Evolutionary conservation across 2,113 vertebrate genomes (phyloP).

Genomic region (Gorsachius goisagi): DNA sequence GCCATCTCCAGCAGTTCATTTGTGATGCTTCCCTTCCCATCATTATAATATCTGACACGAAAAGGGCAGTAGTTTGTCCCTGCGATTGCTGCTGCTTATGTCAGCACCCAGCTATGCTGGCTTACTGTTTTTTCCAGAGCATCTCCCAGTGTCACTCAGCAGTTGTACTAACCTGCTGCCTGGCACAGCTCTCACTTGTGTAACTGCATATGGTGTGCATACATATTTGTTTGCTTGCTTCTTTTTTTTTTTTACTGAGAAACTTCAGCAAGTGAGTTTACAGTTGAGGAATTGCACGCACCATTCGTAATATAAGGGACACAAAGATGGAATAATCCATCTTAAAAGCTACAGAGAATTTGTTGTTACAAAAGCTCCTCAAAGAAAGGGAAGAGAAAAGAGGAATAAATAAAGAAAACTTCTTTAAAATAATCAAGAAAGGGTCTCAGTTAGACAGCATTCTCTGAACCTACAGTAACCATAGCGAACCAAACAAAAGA

Average conservation of each 20-base stretch:
- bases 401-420: constrained; percentile 29
- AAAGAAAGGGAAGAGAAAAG: not conserved
- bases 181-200: not conserved
- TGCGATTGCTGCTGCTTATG: not conserved
- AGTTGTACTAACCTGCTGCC: not conserved
- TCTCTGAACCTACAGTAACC: constrained; percentile 55
- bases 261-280: not conserved
- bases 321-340: constrained; percentile 26
- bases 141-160: not conserved
- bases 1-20: constrained; percentile 19
- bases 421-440: constrained; percentile 44
- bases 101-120: not conserved
- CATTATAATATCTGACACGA: not conserved
- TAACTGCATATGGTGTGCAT: not conserved
- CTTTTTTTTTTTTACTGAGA: not conserved
- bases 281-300: not conserved
- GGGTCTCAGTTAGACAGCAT: constrained; percentile 12
- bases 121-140: not conserved
- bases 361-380: constrained; percentile 13
- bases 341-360: constrained; percentile 33
- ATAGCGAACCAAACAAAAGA: constrained; percentile 53
- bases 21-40: constrained; percentile 9
- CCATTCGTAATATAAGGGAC: not conserved
- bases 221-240: not conserved
- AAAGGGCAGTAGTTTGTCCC: not conserved